These are phyloP conservation scores for Chrysemys picta DNA, from an alignment of 2,113 vertebrate species.

Conservation along the genomic window DNA sequence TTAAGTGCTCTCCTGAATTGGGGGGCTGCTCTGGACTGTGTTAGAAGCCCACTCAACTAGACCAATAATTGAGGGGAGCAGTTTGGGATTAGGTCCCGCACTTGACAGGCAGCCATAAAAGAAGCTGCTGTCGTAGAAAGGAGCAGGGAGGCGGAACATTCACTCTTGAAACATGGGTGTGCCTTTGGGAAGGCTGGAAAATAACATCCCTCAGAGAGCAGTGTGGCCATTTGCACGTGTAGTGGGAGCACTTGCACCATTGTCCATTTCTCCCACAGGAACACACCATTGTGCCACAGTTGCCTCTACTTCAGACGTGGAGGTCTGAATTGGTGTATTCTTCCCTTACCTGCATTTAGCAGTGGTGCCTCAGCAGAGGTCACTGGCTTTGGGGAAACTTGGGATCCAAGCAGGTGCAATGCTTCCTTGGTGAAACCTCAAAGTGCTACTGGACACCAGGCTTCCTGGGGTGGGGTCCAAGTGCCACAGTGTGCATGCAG, in stretches of 20 bases:
- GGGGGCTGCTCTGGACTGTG: background rate
- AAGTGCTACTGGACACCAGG: background rate
- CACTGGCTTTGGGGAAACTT: background rate
- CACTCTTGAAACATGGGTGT: background rate
- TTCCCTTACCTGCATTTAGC: background rate
- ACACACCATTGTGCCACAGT: background rate
- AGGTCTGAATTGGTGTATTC: background rate
- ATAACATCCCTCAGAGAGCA: background rate
- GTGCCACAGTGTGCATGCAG: background rate
- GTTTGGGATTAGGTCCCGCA: accelerated
- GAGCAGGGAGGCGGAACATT: background rate
- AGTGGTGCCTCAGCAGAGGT: background rate
- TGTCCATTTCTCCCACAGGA: background rate
- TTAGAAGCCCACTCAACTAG: background rate
- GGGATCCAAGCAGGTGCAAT: background rate
- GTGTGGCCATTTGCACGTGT: background rate
- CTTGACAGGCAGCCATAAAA: background rate
- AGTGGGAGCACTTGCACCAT: background rate
- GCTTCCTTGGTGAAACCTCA: background rate
- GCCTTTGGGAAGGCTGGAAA: background rate
- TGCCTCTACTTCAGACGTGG: background rate
- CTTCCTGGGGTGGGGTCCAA: background rate
- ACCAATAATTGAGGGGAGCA: background rate
- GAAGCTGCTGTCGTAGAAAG: background rate
- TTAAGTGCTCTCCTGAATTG: background rate